Evolutionary conservation across 2,888 invertebrate species (phyloP).

Genomic region (Blomia tropicalis): DNA sequence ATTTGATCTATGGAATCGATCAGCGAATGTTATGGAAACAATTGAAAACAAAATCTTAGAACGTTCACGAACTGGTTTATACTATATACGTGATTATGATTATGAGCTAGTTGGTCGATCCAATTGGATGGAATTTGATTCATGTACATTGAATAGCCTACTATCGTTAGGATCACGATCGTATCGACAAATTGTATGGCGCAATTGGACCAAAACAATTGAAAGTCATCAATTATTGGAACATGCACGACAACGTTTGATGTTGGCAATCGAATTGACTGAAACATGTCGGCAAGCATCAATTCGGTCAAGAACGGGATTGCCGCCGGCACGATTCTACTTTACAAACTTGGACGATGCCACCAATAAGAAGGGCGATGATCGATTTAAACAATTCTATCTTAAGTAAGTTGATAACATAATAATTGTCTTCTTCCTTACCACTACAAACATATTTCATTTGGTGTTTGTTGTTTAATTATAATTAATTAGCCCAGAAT

Average conservation of each 20-base stretch:
- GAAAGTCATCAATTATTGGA: too few relatives aligned
- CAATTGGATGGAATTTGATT: neutral
- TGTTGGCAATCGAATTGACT: neutral
- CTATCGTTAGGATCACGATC: neutral
- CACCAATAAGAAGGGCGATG: neutral
- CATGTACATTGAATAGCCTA: neutral
- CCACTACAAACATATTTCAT: too few relatives aligned
- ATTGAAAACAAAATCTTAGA: too few relatives aligned
- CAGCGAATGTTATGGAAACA: too few relatives aligned
- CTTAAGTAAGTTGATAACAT: too few relatives aligned
- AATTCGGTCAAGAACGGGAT: neutral
- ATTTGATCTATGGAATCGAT: neutral
- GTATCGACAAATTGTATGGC: neutral
- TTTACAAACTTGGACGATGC: constrained; percentile 1
- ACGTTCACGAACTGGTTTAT: neutral
- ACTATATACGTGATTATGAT: neutral
- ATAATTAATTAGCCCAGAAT: too few relatives aligned
- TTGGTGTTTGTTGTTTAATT: too few relatives aligned
- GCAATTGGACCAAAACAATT: too few relatives aligned
- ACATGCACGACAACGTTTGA: too few relatives aligned
- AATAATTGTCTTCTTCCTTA: too few relatives aligned
- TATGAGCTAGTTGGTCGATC: neutral
- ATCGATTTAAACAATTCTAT: too few relatives aligned
- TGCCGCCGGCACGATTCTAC: neutral
- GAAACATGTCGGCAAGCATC: neutral